Evolutionary conservation across 2,113 vertebrate species (phyloP), one percentile per base, ranked within the genome.

Genomic region (Mesoclemmys tuberculata): DNA sequence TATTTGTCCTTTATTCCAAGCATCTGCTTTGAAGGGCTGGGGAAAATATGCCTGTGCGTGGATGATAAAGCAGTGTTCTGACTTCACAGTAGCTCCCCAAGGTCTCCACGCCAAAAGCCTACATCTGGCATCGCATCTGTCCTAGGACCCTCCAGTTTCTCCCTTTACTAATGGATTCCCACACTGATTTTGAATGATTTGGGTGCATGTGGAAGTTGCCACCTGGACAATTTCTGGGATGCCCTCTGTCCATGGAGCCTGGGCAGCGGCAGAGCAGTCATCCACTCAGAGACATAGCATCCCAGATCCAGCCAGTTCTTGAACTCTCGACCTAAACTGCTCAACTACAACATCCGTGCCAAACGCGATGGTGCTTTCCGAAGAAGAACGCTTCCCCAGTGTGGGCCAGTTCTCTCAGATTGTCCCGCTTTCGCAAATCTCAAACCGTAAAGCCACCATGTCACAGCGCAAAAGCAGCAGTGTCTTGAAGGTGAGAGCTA

Each of bases 151-250:
- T 82, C 81, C 0, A 0, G 1, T 82, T 58, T 71, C 9, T 3
- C 49, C n/a, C 1, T 2, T 22, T 79, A 56, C n/a, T 6, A 71
- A 74, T 1, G 19, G n/a, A 89, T 61, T 83, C 71, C 77, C 24
- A 9, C 2, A 4, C 3, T 7, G 35, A 11, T 18, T 29, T 1
- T 29, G 77, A 85, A 55, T 26, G 16, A 24, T 9, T 2, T 3
- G 0, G 54, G 11, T 12, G 22, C 44, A 4, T 0, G 8, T 0
- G 2, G 68, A 29, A n/a, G 87, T 16, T 0, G 0, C 0, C 1
- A n/a, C 19, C 18, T 21, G 58, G 54, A 74, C 44, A 93, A 56
- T 71, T 1, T 24, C 74, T 10, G 21, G 71, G 31, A 68, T n/a
- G 8, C 31, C 61, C 61, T 68, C 31, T n/a, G 13, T 52, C 51